Percentiles rank a stretch among this genome's conserved stretches.
Conservation (phyloP, 1,140 invertebrate species). For the Brachionus koreanus region DNA sequence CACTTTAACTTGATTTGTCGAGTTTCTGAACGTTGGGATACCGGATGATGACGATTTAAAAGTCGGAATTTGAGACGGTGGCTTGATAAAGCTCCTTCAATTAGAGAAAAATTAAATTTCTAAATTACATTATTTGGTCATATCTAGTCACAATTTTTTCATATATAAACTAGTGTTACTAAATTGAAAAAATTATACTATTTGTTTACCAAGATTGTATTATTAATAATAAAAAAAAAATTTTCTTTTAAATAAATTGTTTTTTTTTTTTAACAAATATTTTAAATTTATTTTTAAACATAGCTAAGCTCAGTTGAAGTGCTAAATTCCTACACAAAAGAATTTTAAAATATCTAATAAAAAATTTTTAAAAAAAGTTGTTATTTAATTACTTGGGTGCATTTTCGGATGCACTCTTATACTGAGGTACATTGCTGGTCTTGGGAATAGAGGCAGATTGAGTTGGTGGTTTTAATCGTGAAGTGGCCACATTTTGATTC, state of each 20-base stretch:
- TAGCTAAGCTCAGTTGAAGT: no score
- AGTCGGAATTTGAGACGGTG: constrained; percentile 28
- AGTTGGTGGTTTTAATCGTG: neutral
- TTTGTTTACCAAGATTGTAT: no score
- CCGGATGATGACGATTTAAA: neutral
- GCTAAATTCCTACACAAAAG: no score
- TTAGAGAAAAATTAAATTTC: neutral
- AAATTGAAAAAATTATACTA: no score
- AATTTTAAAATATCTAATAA: no score
- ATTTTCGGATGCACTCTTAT: neutral
- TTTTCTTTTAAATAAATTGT: no score
- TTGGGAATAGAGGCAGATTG: neutral
- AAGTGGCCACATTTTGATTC: neutral
- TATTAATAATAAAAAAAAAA: no score
- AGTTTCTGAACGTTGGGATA: constrained; percentile 14
- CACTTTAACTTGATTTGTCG: constrained; percentile 15
- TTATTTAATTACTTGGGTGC: neutral
- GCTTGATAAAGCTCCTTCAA: neutral
- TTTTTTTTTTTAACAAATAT: no score
- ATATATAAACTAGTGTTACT: no score
- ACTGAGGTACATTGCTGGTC: neutral
- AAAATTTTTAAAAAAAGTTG: no score
- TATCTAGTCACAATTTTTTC: no score
- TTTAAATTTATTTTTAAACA: no score
- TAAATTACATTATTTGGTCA: neutral